Conservation (phyloP, 1,140 invertebrate genomes). For the Olivierus martensii region DNA sequence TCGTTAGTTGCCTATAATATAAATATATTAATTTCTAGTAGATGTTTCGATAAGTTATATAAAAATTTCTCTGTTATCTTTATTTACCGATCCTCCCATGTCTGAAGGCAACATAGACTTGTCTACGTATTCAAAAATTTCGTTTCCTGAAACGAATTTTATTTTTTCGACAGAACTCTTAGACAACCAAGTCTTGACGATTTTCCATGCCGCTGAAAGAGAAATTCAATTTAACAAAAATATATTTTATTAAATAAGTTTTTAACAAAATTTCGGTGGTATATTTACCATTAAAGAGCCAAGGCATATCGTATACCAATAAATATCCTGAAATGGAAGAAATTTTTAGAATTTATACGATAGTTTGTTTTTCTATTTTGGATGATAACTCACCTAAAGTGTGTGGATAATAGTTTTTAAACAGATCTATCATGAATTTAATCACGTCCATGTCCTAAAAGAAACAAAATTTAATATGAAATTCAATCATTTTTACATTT, state of each 20-base stretch:
- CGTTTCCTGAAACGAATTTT: not conserved
- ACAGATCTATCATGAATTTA: slow-evolving; percentile 62
- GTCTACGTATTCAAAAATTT: not conserved
- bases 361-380: too few species aligned
- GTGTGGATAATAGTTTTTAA: slow-evolving; percentile 74
- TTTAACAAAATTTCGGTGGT: not conserved
- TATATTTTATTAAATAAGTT: too few species aligned
- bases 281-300: slow-evolving; percentile 67
- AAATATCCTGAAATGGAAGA: slow-evolving; percentile 87
- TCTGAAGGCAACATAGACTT: not conserved
- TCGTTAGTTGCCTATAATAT: too few species aligned
- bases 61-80: too few species aligned
- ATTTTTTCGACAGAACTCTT: not conserved
- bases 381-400: slow-evolving; percentile 6
- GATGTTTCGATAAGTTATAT: too few species aligned
- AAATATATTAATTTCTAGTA: too few species aligned
- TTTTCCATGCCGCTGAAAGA: slow-evolving; percentile 1
- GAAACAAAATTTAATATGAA: too few species aligned
- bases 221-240: not conserved
- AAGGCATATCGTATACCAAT: slow-evolving; percentile 84
- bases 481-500: too few species aligned
- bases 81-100: slow-evolving; percentile 2
- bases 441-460: slow-evolving; percentile 34
- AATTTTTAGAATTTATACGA: too few species aligned
- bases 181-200: slow-evolving; percentile 3